Evolutionary conservation across 2,888 invertebrate species (phyloP), one percentile per base, ranked within the genome.

Genomic region (Tanytarsus gracilentus): DNA sequence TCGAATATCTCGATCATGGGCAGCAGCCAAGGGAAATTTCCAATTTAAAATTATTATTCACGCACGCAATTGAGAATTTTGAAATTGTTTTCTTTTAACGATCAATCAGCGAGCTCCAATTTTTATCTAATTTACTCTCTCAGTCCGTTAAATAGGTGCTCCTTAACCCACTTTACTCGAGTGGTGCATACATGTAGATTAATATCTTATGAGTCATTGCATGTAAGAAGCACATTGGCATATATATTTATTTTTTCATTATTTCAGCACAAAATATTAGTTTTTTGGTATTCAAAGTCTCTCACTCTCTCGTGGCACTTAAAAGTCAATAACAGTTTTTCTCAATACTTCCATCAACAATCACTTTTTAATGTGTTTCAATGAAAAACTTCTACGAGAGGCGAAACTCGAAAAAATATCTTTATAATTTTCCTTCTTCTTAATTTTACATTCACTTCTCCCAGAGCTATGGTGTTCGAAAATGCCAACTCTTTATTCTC

Each of bases 391-490:
- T 18, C 18, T 23, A 23, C 18, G 33, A 33, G 33, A 33, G 33
- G 18, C 8, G 18, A 40, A 9, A 40, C 8, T 30, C 16, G 18
- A 53, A 36, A 9, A 30, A 56, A 23, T 58, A 29, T 58, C 48
- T 58, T 25, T 58, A 58, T 58, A 58, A 56, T 58, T 58, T 58
- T 58, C 48, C 58, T 48, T 58, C 58, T 58, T 55, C 36, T 58
- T 58, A 7, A 27, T n/a, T n/a, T n/a, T 58, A 58, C 58, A 58
- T 58, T 58, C 58, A 58, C 58, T 44, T 44, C 44, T 44, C 44
- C 33, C 48, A 44, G 48, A 25, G 23, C 29, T 58, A 23, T 44
- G 11, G 44, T 30, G 8, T 58, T 58, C 29, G 14, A 58, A 51
- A 58, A 58, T 58, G 58, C 58, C 58, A 58, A 58, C 58, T 44